Evolutionary conservation across 2,113 vertebrate species (phyloP), one percentile per base, ranked within the genome.

Genomic region (Clupea harengus): DNA sequence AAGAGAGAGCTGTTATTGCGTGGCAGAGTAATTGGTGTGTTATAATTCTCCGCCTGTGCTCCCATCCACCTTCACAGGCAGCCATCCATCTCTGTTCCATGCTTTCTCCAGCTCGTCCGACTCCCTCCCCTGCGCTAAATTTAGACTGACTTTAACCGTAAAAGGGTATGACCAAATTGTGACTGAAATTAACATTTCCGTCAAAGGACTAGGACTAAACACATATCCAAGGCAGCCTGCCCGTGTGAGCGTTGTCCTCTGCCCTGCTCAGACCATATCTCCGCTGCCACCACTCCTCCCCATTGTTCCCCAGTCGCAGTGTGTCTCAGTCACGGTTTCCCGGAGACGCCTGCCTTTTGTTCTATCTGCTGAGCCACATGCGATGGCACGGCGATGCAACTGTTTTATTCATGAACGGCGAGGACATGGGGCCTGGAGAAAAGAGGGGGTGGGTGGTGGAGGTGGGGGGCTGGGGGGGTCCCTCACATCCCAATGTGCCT

Each of bases 371-470:
- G 91, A 89, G 90, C 89, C 88, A 87, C 92, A 93, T 89, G 93
- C 92, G 87, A 89, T 91, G 92, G 92, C 91, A 91, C 88, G 90
- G 91, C 90, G 89, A 91, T 83, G 89, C 8, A 92, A 93, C 92
- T 94, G 91, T 92, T 93, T 94, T 94, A 95, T 95, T 95, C 93
- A 95, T 95, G 93, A 94, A 91, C 93, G 93, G 91, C 89, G 88
- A 92, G 89, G 93, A 93, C 91, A 94, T 94, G 93, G 93, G 93
- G 93, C 94, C 91, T 91, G 90, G 90, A 90, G 91, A 89, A 89
- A 87, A 89, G 91, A 89, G 90, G 10, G 18, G 81, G 10, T 32
- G 85, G 91, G 88, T 88, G 88, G 86, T 89, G 86, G 87, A 87
- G 81, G 81, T 25, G 45, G 81, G 80, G 64, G 89, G 85, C 85